Percentiles rank a stretch among this genome's conserved stretches.
These are phyloP conservation scores for Odontomachus brunneus DNA, from an alignment of 1,140 invertebrate species.

Conservation along the genomic window DNA sequence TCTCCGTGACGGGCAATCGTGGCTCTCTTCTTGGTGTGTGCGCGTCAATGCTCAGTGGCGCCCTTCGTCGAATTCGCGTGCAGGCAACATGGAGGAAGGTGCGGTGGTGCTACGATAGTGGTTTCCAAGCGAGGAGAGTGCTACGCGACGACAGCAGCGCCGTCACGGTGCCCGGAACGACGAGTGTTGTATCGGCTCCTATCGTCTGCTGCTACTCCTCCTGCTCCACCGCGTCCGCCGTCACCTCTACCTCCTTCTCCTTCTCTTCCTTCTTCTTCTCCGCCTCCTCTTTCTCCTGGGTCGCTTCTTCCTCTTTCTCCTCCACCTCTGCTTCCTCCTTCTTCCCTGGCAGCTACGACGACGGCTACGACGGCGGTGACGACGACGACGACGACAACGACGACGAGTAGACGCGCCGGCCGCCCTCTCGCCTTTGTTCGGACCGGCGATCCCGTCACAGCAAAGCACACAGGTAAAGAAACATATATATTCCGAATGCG, in stretches of 20 bases:
- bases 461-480: constrained; percentile 69
- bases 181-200: constrained; percentile 58
- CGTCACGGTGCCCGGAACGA: constrained; percentile 66
- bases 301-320: constrained; percentile 25
- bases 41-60: constrained; percentile 68
- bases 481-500: constrained; percentile 34
- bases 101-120: constrained; percentile 74
- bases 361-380: neutral
- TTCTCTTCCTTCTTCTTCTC: constrained; percentile 6
- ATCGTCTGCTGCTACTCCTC: constrained; percentile 58
- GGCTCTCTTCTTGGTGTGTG: constrained; percentile 52
- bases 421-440: constrained; percentile 69
- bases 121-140: constrained; percentile 67
- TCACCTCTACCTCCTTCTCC: constrained; percentile 5
- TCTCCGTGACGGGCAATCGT: constrained; percentile 30
- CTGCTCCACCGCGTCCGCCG: constrained; percentile 1
- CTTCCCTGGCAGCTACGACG: neutral
- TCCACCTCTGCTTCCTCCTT: constrained; percentile 24
- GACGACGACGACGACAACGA: neutral
- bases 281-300: constrained; percentile 18
- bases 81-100: constrained; percentile 75
- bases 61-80: constrained; percentile 59
- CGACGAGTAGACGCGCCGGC: constrained; percentile 56
- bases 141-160: constrained; percentile 58
- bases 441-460: constrained; percentile 59